Evolutionary conservation across 2,888 invertebrate species (phyloP).

Genomic region (Adelognathus sp.): DNA sequence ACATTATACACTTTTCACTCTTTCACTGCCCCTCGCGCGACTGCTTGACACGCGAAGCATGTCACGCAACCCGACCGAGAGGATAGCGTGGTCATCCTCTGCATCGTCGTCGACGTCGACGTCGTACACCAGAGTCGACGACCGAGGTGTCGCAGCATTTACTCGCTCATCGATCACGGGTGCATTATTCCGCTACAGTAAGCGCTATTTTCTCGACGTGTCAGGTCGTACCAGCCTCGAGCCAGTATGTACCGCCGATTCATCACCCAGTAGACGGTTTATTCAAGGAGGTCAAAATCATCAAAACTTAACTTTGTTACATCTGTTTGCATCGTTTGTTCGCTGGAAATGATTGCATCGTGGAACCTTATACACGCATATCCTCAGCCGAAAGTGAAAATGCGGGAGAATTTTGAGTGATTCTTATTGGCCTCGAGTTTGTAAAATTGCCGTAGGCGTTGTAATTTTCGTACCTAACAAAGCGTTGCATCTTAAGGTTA

Average conservation of each 20-base stretch:
- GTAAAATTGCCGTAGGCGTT: too few relatives aligned
- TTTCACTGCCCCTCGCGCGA: neutral
- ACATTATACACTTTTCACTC: neutral
- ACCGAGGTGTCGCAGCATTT: neutral
- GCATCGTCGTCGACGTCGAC: neutral
- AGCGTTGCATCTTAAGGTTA: too few relatives aligned
- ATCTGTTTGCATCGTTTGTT: too few relatives aligned
- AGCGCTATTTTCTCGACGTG: neutral
- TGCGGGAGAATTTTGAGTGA: too few relatives aligned
- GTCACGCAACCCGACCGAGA: constrained; percentile 2
- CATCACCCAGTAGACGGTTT: neutral
- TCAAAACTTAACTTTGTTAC: neutral
- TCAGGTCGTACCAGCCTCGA: neutral
- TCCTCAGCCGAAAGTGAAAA: too few relatives aligned
- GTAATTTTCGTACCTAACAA: too few relatives aligned
- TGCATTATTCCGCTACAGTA: constrained; percentile 1
- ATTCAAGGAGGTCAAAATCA: neutral
- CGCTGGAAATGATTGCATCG: too few relatives aligned
- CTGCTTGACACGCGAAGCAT: neutral
- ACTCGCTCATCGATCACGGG: constrained; percentile 6
- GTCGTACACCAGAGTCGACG: constrained; percentile 8
- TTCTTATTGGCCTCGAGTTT: too few relatives aligned
- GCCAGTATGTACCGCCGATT: neutral
- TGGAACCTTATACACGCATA: too few relatives aligned
- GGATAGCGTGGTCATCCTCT: neutral